Evolutionary conservation across 2,797 vertebrate genomes (phyloP).

Genomic region (Phalloptychus januarius): DNA sequence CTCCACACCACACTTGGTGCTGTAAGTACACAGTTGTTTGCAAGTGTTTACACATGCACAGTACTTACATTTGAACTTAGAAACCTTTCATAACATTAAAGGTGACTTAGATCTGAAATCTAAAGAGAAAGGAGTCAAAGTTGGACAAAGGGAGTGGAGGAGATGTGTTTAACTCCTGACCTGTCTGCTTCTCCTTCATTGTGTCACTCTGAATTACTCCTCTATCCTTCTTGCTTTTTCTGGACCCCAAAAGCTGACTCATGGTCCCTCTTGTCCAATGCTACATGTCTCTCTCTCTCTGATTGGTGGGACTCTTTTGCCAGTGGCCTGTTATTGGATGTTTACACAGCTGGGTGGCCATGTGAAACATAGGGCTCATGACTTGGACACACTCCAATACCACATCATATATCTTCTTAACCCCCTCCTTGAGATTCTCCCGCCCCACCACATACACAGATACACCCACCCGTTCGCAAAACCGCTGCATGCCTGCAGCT

Average conservation of each 20-base stretch:
- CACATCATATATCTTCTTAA: slow-evolving; percentile 69
- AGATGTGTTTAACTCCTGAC: slow-evolving; percentile 77
- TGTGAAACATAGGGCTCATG: slow-evolving; percentile 60
- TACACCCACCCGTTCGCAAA: slow-evolving; percentile 34
- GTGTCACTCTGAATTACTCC: slow-evolving; percentile 47
- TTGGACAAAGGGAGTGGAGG: slow-evolving; percentile 46
- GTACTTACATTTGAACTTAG: neutral
- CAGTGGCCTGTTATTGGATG: slow-evolving; percentile 55
- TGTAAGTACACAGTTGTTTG: neutral
- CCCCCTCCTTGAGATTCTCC: slow-evolving; percentile 16
- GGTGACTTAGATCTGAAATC: slow-evolving; percentile 10
- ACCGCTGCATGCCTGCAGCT: slow-evolving; percentile 43
- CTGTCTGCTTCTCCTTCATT: slow-evolving; percentile 51
- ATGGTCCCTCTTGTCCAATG: slow-evolving; percentile 50
- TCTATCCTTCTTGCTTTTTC: slow-evolving; percentile 33
- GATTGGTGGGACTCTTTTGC: slow-evolving; percentile 63
- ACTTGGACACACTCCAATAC: slow-evolving; percentile 64
- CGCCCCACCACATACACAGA: slow-evolving; percentile 5
- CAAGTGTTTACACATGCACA: neutral
- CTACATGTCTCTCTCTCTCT: slow-evolving; percentile 14
- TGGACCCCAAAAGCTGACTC: slow-evolving; percentile 56
- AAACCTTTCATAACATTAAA: slow-evolving; percentile 3
- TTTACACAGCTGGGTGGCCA: slow-evolving; percentile 80
- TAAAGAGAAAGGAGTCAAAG: slow-evolving; percentile 18
- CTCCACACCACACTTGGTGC: neutral